Base-by-base conservation (phyloP, 2,797 vertebrate genomes). In the Setipinna tenuifilis region DNA sequence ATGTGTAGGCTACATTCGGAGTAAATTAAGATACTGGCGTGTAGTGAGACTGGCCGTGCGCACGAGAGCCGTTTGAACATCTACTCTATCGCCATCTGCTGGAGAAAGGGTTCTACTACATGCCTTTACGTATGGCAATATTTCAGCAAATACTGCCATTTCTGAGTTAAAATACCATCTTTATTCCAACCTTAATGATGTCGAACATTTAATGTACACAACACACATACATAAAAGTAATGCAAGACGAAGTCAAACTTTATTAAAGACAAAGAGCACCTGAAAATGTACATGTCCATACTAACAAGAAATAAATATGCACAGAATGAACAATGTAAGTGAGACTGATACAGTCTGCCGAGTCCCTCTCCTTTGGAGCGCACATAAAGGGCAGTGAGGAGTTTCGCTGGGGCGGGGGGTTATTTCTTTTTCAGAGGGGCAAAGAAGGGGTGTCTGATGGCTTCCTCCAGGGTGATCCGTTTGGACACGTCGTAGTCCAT, bases 391-490 rank as follows among this genome's bases (percentile, higher is more conserved):
- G 85, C 82, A 81, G 80, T 89, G 82, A 92, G 80, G 88, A 91
- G 83, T 71, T 59, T 86, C 83, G 50, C 65, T 46, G 54, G 75
- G 5, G 59, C 14, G 2, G 31, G 19, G 16, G 62, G 14, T 90
- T 65, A 90, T 28, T 89, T 62, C 14, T 85, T 84, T 83, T 81
- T 84, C 86, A 96, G 82, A 0, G 91, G 89, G 82, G 86, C 83
- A 91, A 98, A 98, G 92, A 97, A 98, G 3, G 96, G 96, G 90
- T 98, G 97, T 83, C 92, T 94, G 87, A 98, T 92, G 0, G 97
- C 95, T 93, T 98, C 97, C 75, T 90, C 92, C 85, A 98, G 92
- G 59, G 95, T 96, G 88, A 99, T 97, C 58, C 95, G 92, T 78
- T 93, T 92, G 54, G 90, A 86, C 19, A 95, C 94, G 71, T 98